phyloP scores from a whole-genome alignment of 2,888 invertebrate species.

The Glaucopsyche alexis region DNA sequence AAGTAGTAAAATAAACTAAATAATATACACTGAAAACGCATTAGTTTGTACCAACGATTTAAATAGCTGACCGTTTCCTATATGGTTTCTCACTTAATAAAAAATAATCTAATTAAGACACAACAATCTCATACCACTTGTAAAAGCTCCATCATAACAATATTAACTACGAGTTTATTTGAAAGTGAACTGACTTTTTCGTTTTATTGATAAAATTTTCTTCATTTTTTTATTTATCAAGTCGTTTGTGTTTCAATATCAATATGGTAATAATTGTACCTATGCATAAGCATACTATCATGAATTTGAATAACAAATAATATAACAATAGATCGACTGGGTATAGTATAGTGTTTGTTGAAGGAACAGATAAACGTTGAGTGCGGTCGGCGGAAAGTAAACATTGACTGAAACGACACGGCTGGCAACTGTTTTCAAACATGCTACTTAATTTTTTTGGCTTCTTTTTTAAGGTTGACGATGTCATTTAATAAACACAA shows the following conservation, averaged over 20 bases:
- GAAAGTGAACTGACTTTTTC: too few species aligned
- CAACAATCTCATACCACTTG: too few species aligned
- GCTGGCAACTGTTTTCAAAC: slow-evolving; percentile 17
- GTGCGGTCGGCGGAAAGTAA: slow-evolving; percentile 17
- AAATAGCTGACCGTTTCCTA: too few species aligned
- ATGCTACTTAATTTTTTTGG: slow-evolving; percentile 20
- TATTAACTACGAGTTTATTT: too few species aligned
- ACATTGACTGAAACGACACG: slow-evolving; percentile 32
- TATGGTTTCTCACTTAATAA: too few species aligned
- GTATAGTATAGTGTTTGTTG: slow-evolving; percentile 8
- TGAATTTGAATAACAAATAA: slow-evolving; percentile 13
- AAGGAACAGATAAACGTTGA: slow-evolving; percentile 23
- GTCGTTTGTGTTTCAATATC: neutral
- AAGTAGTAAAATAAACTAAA: too few species aligned
- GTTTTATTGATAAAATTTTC: too few species aligned
- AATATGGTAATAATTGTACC: neutral
- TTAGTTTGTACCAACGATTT: too few species aligned
- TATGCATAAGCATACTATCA: neutral
- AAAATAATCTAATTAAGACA: too few species aligned
- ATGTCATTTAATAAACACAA: neutral
- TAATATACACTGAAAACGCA: too few species aligned
- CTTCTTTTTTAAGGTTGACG: neutral
- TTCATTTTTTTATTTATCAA: too few species aligned
- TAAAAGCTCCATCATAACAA: too few species aligned
- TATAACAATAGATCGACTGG: slow-evolving; percentile 16